Evolutionary conservation across 2,797 vertebrate genomes (phyloP).

Genomic region (Pteronotus mesoamericanus): DNA sequence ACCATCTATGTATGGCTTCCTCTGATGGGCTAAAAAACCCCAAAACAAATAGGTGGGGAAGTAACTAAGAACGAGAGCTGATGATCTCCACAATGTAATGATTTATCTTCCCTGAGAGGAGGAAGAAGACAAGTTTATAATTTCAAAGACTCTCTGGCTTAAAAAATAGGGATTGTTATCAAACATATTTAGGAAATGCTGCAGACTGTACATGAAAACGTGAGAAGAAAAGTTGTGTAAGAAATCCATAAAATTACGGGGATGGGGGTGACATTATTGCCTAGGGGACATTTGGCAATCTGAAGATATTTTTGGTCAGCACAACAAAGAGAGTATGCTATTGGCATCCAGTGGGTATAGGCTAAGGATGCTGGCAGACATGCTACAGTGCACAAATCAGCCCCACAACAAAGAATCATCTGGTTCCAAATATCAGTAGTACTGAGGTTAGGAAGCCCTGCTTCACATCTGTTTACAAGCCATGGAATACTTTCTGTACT

Average conservation of each 20-base stretch:
- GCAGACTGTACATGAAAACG: neutral
- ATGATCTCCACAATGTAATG: neutral
- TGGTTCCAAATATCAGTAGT: neutral
- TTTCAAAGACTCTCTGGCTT: neutral
- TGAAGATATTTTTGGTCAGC: neutral
- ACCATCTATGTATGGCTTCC: neutral
- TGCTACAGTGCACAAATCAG: neutral
- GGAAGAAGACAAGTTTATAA: neutral
- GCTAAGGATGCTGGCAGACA: neutral
- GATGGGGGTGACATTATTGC: neutral
- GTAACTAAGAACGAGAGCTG: neutral
- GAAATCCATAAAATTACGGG: neutral
- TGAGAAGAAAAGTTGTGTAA: neutral
- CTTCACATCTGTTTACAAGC: neutral
- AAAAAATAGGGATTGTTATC: neutral
- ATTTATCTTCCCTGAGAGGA: neutral
- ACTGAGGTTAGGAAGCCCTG: neutral
- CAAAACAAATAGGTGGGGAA: neutral
- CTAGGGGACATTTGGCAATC: neutral
- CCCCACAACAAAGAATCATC: neutral
- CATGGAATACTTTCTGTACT: neutral
- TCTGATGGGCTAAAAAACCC: neutral
- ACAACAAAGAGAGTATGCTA: neutral
- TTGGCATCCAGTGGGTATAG: neutral
- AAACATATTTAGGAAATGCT: neutral